phyloP scores from a whole-genome alignment of 2,113 vertebrate species.

The Empidonax traillii region DNA sequence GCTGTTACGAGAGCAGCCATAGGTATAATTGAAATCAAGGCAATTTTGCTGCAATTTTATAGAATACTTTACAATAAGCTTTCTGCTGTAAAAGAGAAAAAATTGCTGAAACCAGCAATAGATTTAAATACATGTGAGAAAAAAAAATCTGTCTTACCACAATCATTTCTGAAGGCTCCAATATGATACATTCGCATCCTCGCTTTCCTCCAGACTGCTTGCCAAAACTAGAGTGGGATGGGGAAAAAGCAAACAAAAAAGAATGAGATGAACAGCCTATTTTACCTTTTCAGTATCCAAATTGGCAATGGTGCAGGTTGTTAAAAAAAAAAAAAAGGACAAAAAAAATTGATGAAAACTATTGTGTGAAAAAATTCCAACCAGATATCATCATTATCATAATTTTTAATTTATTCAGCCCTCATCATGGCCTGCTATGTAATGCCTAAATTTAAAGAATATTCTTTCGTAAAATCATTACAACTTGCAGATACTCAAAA shows the following conservation, averaged over 20 bases:
- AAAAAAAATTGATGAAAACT: background rate
- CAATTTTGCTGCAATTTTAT: constrained; percentile 44
- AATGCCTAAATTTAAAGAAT: background rate
- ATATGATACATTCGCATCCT: constrained; percentile 95
- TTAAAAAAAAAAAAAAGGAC: background rate
- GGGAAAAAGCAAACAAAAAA: constrained; percentile 3
- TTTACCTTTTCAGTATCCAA: constrained; percentile 41
- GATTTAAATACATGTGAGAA: constrained; percentile 27
- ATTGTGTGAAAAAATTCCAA: background rate
- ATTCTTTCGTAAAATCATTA: background rate
- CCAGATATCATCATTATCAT: background rate
- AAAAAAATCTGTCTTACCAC: constrained; percentile 84
- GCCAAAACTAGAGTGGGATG: constrained; percentile 85
- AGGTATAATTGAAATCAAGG: constrained; percentile 59
- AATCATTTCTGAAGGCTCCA: constrained; percentile 99
- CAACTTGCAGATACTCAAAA: background rate
- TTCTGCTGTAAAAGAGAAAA: constrained; percentile 3
- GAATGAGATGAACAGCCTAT: constrained; percentile 25
- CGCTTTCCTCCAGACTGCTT: constrained; percentile 94
- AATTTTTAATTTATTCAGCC: background rate
- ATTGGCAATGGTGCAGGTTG: background rate
- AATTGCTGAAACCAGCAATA: constrained; percentile 42
- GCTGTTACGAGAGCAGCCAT: background rate
- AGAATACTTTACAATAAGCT: constrained; percentile 50
- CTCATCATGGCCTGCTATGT: background rate